Evolutionary conservation across 2,113 vertebrate genomes (phyloP).

Genomic region (Lethenteron reissneri): DNA sequence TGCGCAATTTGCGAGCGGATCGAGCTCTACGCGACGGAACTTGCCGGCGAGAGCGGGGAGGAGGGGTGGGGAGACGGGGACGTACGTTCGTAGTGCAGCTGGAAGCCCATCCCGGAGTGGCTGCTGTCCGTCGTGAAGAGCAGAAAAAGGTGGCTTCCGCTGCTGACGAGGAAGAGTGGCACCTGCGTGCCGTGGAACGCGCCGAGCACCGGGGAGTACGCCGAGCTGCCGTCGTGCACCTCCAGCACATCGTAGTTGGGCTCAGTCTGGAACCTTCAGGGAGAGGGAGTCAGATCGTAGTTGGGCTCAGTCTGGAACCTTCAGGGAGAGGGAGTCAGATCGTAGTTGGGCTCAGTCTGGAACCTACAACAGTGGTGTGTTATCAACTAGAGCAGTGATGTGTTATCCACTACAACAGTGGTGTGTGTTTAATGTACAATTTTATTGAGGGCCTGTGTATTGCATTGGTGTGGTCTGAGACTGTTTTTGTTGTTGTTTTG

Average conservation of each 20-base stretch:
- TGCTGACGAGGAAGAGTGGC: conserved; percentile 96
- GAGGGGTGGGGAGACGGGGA: not conserved
- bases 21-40: not conserved
- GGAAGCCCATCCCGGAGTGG: conserved; percentile 83
- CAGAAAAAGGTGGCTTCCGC: conserved; percentile 76
- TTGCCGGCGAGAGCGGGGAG: not conserved
- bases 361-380: no score
- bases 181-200: conserved; percentile 93
- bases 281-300: no score
- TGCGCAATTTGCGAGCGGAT: no score
- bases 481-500: no score
- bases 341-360: no score
- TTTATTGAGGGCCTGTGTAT: no score
- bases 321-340: no score
- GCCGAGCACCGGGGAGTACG: conserved; percentile 65
- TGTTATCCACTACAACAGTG: no score
- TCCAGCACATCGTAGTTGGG: conserved; percentile 89
- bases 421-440: no score
- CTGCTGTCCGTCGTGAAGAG: conserved; percentile 95
- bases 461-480: no score
- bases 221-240: conserved; percentile 66
- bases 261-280: conserved; percentile 65
- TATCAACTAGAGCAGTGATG: no score
- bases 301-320: conserved; percentile 52
- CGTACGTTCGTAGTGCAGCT: conserved; percentile 94